Percentiles rank a stretch among this genome's conserved stretches.
phyloP scores from a whole-genome alignment of 1,140 invertebrate genomes.

The Caenorhabditis inopinata region DNA sequence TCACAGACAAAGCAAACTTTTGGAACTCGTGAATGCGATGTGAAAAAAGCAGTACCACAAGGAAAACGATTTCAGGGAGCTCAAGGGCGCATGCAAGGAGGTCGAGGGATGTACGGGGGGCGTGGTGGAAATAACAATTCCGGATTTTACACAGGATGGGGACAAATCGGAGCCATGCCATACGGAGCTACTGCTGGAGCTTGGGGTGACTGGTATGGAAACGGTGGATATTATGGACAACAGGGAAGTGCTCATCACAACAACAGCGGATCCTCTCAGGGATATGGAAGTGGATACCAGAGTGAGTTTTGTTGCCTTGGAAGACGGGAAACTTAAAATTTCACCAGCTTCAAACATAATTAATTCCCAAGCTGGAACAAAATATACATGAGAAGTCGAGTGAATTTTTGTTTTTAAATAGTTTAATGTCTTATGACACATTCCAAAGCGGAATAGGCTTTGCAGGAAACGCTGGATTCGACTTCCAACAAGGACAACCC shows the following conservation, averaged over 20 bases:
- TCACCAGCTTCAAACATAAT: too few relatives aligned
- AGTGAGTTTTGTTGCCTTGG: not conserved
- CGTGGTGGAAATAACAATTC: slow-evolving; percentile 35
- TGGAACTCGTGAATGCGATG: slow-evolving; percentile 58
- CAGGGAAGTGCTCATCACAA: not conserved
- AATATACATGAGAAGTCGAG: too few relatives aligned
- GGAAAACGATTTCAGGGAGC: slow-evolving; percentile 52
- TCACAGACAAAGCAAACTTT: slow-evolving; percentile 59
- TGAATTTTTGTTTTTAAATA: too few relatives aligned
- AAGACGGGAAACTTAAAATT: too few relatives aligned
- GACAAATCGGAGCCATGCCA: slow-evolving; percentile 39
- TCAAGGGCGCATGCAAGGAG: slow-evolving; percentile 21
- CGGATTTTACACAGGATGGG: slow-evolving; percentile 34
- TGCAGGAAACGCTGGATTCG: slow-evolving; percentile 12
- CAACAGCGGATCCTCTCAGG: not conserved
- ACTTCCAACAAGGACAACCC: not conserved
- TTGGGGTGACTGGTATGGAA: slow-evolving; percentile 44
- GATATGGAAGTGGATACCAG: slow-evolving; percentile 34
- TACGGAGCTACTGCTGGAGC: slow-evolving; percentile 32
- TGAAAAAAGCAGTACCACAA: slow-evolving; percentile 66
- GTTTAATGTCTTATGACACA: too few relatives aligned
- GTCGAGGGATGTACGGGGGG: slow-evolving; percentile 25
- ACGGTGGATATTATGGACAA: not conserved
- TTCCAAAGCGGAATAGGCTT: not conserved
- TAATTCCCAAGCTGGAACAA: too few relatives aligned